Conservation (phyloP, 2,888 invertebrate genomes). For the Eulithis testata region DNA sequence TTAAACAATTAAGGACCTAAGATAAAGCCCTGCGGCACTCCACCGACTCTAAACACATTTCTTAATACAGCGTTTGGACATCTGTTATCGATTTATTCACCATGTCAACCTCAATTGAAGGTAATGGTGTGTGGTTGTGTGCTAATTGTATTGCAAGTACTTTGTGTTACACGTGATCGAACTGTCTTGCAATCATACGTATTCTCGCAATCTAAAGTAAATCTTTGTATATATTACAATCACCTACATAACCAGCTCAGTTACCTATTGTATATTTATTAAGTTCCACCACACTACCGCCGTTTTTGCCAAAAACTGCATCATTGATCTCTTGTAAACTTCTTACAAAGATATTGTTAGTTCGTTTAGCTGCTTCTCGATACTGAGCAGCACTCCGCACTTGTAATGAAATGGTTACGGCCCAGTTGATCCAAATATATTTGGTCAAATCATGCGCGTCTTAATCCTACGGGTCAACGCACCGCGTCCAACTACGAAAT, state of each 20-base stretch:
- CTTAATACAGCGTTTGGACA: constrained; percentile 20
- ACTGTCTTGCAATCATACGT: neutral
- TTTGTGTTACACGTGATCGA: constrained; percentile 9
- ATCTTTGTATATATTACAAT: neutral
- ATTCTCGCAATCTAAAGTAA: neutral
- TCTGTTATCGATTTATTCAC: constrained; percentile 31
- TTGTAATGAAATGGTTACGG: constrained; percentile 30
- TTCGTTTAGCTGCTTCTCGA: constrained; percentile 9
- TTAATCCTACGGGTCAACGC: constrained; percentile 35
- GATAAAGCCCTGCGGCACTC: constrained; percentile 30
- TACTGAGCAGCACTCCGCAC: constrained; percentile 18
- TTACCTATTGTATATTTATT: too few species aligned
- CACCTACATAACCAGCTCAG: too few species aligned
- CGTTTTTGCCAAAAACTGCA: neutral
- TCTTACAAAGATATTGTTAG: neutral
- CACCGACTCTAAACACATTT: constrained; percentile 14
- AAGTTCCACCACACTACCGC: too few species aligned
- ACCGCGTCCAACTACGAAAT: constrained; percentile 27
- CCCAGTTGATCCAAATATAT: constrained; percentile 35
- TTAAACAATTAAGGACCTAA: constrained; percentile 31
- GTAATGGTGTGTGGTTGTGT: constrained; percentile 12
- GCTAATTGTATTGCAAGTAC: constrained; percentile 11
- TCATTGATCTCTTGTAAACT: neutral
- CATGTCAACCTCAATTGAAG: constrained; percentile 27
- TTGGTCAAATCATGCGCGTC: constrained; percentile 34